Percentiles rank a stretch among this genome's conserved stretches.
Evolutionary conservation across 2,888 invertebrate genomes (phyloP).

Genomic region (Rhynchonema sp.): DNA sequence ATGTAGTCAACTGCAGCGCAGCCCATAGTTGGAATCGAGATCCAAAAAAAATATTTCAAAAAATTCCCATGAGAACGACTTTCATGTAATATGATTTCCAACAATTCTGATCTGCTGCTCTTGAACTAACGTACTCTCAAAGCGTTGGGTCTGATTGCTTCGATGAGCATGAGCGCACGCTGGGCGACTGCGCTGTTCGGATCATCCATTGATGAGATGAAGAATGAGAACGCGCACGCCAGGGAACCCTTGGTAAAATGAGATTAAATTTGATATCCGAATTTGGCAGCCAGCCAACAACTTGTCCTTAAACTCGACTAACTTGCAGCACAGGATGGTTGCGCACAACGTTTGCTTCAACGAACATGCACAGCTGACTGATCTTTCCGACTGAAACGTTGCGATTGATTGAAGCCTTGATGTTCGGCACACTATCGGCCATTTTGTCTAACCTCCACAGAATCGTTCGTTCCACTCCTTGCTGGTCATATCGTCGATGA

Average conservation of each 20-base stretch:
- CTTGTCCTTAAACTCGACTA: no score
- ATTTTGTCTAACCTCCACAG: slow-evolving; percentile 45
- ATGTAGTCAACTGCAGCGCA: no score
- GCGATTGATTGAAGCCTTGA: no score
- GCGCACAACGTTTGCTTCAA: slow-evolving; percentile 68
- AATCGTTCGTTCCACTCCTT: slow-evolving; percentile 72
- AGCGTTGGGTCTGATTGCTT: slow-evolving; percentile 73
- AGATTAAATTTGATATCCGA: no score
- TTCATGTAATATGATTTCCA: no score
- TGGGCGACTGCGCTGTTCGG: slow-evolving; percentile 83
- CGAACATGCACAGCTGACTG: slow-evolving; percentile 70
- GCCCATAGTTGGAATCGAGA: no score
- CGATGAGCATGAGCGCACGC: slow-evolving; percentile 68
- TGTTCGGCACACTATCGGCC: background rate
- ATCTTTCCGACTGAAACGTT: slow-evolving; percentile 58
- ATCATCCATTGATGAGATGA: slow-evolving; percentile 88
- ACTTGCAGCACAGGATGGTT: slow-evolving; percentile 58
- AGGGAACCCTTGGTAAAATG: no score
- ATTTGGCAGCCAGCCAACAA: no score
- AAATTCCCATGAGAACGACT: no score
- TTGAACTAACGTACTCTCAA: slow-evolving; percentile 48
- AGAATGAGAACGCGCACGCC: slow-evolving; percentile 86
- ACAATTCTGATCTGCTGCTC: no score
- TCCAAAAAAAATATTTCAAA: no score
- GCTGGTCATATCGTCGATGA: slow-evolving; percentile 79